A percentile compares a stretch with the other conserved stretches of the same genome.
Conservation (phyloP, 64 coral and sea anemone genomes). For the Stichodactyla helianthus region DNA sequence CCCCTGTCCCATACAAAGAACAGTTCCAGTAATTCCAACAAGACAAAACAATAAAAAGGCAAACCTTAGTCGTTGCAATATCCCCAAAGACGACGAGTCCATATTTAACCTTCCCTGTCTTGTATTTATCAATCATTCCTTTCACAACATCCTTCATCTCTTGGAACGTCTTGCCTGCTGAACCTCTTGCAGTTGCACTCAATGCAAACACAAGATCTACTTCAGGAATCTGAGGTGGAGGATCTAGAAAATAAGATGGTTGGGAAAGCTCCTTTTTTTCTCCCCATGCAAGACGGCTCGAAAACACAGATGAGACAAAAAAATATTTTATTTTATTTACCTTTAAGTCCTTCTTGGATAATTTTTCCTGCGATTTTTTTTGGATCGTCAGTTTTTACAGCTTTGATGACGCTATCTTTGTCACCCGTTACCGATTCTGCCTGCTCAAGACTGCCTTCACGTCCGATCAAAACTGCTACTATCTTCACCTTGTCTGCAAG, state of each 20-base stretch:
- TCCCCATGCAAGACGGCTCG: neutral
- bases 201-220: conserved; percentile 80
- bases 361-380: conserved; percentile 47
- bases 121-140: conserved; percentile 63
- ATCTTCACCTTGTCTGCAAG: conserved; percentile 50
- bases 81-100: conserved; percentile 73
- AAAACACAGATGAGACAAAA: neutral
- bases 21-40: neutral
- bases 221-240: conserved; percentile 35
- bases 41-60: neutral
- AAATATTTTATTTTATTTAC: neutral
- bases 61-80: conserved; percentile 24
- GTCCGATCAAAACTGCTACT: conserved; percentile 35
- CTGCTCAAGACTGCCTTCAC: conserved; percentile 30
- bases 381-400: conserved; percentile 39
- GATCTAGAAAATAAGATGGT: neutral
- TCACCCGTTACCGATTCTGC: conserved; percentile 17
- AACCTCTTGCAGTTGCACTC: conserved; percentile 46
- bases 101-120: conserved; percentile 48
- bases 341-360: conserved; percentile 43
- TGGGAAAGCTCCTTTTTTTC: no score
- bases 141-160: conserved; percentile 63
- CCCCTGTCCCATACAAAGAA: no score
- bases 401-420: conserved; percentile 33
- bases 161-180: conserved; percentile 54